Conservation (phyloP, 2,888 invertebrate species). For the Lochmaea capreae region DNA sequence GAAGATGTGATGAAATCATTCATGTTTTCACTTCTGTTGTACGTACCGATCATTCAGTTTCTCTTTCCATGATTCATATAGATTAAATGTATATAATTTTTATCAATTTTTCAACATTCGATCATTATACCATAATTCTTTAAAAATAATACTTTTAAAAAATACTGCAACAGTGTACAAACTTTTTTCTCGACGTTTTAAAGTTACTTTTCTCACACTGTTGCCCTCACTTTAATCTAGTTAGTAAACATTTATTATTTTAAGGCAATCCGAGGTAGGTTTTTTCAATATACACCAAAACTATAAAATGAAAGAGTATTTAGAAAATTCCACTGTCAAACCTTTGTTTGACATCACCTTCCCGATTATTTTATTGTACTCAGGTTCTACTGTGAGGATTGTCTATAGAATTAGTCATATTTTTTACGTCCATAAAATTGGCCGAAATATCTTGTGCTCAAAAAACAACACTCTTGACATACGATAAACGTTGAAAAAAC, state of each 20-base stretch:
- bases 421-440: background rate
- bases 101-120: slow-evolving; percentile 24
- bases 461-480: no score
- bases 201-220: background rate
- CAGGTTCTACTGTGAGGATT: slow-evolving; percentile 43
- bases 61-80: slow-evolving; percentile 29
- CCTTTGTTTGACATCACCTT: slow-evolving; percentile 11
- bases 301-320: background rate
- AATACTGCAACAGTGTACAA: background rate
- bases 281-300: no score
- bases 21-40: slow-evolving; percentile 52
- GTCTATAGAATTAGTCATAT: slow-evolving; percentile 29
- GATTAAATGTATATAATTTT: slow-evolving; percentile 31
- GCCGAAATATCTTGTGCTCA: no score
- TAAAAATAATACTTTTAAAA: background rate
- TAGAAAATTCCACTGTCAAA: background rate
- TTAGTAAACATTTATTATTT: background rate
- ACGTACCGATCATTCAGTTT: slow-evolving; percentile 46
- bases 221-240: background rate
- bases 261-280: slow-evolving; percentile 28
- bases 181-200: background rate
- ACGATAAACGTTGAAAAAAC: no score
- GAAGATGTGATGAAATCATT: slow-evolving; percentile 52
- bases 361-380: slow-evolving; percentile 38
- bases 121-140: slow-evolving; percentile 1